These are phyloP conservation scores for Brachionus plicatilis DNA, from an alignment of 1,140 invertebrate genomes.

Conservation along the genomic window DNA sequence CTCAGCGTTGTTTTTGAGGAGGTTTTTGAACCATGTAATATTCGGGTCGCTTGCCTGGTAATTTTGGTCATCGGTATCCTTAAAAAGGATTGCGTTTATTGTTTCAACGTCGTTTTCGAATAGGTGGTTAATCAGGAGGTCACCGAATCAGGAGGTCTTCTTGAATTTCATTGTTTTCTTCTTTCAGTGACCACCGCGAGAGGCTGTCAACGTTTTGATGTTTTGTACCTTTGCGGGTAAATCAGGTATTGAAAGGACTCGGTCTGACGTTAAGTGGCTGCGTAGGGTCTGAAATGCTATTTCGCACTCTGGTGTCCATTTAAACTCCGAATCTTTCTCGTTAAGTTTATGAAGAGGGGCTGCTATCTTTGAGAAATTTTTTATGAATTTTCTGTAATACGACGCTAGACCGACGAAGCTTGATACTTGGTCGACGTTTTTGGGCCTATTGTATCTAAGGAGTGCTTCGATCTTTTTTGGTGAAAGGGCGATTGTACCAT, in stretches of 20 bases:
- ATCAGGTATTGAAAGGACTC: background rate
- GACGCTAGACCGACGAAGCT: background rate
- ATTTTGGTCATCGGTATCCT: background rate
- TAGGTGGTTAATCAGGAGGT: background rate
- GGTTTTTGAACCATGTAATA: too few relatives aligned
- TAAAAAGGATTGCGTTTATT: background rate
- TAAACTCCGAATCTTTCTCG: constrained; percentile 48
- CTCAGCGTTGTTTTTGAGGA: too few relatives aligned
- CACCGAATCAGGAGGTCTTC: background rate
- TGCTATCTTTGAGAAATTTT: background rate
- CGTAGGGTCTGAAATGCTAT: background rate
- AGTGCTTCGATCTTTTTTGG: background rate
- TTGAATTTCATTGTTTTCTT: background rate
- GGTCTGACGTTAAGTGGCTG: background rate
- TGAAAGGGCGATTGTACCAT: constrained; percentile 34
- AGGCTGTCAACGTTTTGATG: background rate
- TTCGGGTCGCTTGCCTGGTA: too few relatives aligned
- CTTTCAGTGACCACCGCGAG: background rate
- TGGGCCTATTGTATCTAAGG: background rate
- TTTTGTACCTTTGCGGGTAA: background rate
- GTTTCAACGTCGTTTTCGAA: background rate
- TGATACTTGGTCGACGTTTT: background rate
- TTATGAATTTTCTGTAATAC: constrained; percentile 46
- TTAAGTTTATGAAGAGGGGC: constrained; percentile 42
- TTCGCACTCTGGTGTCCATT: background rate